Conservation (phyloP, 2,113 vertebrate genomes). For the Sminthopsis crassicaudata region DNA sequence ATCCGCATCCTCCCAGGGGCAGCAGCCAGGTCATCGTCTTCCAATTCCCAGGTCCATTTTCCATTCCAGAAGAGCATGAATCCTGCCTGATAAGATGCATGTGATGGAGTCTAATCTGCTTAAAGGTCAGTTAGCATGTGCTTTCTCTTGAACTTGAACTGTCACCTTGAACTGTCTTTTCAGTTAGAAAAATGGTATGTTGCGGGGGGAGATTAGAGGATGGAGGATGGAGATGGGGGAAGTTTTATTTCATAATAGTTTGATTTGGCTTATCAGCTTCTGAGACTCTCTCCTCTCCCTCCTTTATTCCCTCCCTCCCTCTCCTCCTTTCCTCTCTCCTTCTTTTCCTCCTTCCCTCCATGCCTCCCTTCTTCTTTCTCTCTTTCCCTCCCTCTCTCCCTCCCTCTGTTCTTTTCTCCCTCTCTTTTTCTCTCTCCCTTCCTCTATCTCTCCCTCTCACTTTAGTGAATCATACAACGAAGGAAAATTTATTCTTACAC, state of each 20-base stretch:
- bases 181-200: not conserved
- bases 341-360: too few species aligned
- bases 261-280: not conserved
- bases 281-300: not conserved
- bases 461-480: not conserved
- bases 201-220: too few species aligned
- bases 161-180: not conserved
- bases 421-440: too few species aligned
- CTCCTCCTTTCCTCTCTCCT: too few species aligned
- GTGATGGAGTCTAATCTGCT: not conserved
- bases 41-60: not conserved
- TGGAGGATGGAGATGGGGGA: not conserved
- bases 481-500: not conserved
- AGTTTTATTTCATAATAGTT: not conserved
- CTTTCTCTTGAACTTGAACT: not conserved
- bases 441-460: not conserved
- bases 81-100: not conserved
- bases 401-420: too few species aligned
- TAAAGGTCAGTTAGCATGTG: not conserved
- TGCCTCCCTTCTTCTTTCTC: too few species aligned
- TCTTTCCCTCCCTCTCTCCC: not conserved
- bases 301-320: too few species aligned
- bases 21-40: not conserved
- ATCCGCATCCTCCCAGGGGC: not conserved
- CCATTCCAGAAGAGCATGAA: not conserved